Evolutionary conservation across 2,888 invertebrate species (phyloP), one percentile per base, ranked within the genome.

Genomic region (Acanthoscelides obtectus): DNA sequence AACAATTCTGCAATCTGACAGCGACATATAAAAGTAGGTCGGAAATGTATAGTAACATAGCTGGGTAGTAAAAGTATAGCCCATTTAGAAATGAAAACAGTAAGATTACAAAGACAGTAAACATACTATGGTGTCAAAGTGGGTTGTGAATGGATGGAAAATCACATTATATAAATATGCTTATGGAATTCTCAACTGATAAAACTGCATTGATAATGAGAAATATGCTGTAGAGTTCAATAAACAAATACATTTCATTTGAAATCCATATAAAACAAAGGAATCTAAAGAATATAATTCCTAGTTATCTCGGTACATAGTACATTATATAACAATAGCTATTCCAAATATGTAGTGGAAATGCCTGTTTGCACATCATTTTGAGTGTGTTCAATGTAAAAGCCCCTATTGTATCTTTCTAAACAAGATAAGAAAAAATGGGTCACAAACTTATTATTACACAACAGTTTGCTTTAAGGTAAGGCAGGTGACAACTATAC

Each of bases 201-300:
- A 22, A 22, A 22, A 66, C 21, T 22, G 1, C 17, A 45, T 12
- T 45, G 45, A 45, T 45, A 45, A 45, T 45, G 12, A 45, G 45
- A 25, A 25, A 25, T 22, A 66, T 66, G 21, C 22, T 1, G 17
- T 19, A 69, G 66, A 68, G 22, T 68, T 70, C 67, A 70, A 20
- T 22, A 22, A 67, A 70, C 25, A 66, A 27, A 67, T 64, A 64
- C 6, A 66, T 22, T 25, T 20, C 2, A n/a, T 1, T 64, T 27
- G 27, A 12, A 45, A 5, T 3, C 6, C 8, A 45, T 12, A 45
- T 45, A 45, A n/a, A n/a, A 45, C 45, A 45, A 45, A 45, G 45
- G 45, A 45, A 45, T 12, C 8, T 12, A 25, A 25, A 25, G 25
- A 25, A 25, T 25, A 25, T 5, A 25, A 45, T 45, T 45, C 45